phyloP scores from a whole-genome alignment of 2,113 vertebrate genomes.

The Cyprinodon variegatus region DNA sequence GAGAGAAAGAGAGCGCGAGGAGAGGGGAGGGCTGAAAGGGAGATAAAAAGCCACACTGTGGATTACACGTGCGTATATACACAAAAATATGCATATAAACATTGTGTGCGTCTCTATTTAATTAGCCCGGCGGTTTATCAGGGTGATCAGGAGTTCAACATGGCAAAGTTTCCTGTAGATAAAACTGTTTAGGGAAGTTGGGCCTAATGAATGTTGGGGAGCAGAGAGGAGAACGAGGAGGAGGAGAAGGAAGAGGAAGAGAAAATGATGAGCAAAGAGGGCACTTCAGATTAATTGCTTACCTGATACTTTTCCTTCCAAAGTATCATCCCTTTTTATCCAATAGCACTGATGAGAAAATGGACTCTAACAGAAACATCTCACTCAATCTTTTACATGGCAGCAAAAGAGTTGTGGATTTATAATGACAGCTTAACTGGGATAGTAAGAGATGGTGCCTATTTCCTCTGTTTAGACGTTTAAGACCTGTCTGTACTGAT shows the following conservation, averaged over 20 bases:
- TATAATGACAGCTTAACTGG: constrained; percentile 53
- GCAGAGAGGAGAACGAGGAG: constrained; percentile 26
- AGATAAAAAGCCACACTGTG: constrained; percentile 75
- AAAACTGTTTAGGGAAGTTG: constrained; percentile 66
- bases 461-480: constrained; percentile 23
- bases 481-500: constrained; percentile 18
- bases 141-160: constrained; percentile 76
- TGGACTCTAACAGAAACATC: constrained; percentile 49
- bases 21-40: constrained; percentile 46
- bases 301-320: constrained; percentile 69
- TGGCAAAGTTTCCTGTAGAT: constrained; percentile 75
- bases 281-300: constrained; percentile 74
- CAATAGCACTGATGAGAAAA: constrained; percentile 58
- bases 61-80: constrained; percentile 71
- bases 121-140: constrained; percentile 77
- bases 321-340: constrained; percentile 56
- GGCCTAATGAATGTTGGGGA: constrained; percentile 65
- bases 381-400: constrained; percentile 46
- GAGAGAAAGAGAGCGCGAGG: constrained; percentile 24
- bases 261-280: constrained; percentile 53
- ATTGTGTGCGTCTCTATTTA: constrained; percentile 74
- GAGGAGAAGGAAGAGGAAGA: constrained; percentile 24
- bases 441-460: constrained; percentile 30
- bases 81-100: constrained; percentile 64
- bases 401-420: constrained; percentile 44